Base-by-base conservation (phyloP, 2,888 invertebrate species). In the Diadegma fenestrale region DNA sequence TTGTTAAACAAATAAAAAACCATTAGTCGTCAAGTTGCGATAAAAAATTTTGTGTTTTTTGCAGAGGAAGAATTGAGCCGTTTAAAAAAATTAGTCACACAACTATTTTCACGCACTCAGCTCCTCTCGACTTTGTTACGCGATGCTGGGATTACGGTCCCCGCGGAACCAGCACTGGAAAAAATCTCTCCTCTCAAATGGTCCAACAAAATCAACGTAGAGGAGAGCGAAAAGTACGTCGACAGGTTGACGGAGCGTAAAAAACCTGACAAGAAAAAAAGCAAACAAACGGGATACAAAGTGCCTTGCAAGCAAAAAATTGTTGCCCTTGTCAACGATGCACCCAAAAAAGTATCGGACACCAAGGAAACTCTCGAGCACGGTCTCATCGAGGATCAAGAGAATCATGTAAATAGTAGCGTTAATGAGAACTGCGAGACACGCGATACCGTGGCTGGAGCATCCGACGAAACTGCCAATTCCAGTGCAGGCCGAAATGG, bases 181-280 rank as follows among this genome's bases (percentile, higher is more conserved):
- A 94, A 93, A 86, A 92, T 94, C 85, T 93, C 93, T 14, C 92
- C 94, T 0, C 88, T 93, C 8, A 93, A 93, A 84, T 93, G 94
- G 93, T 93, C 93, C 4, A 94, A 93, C 84, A 93, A 93, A 88
- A 92, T 94, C 63, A 94, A 93, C 76, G 90, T 92, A 5, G 93
- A 92, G 63, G 91, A 92, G 14, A 88, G 88, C 22, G 92, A 93
- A 72, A 91, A 90, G 26, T 91, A 89, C 86, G 86, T 91, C 66
- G 89, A 87, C 75, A 90, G 89, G 86, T 84, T 90, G 64, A 89
- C 89, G 82, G 91, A 90, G 87, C 89, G 91, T 90, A 88, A 89
- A 88, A 89, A 88, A 79, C 84, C 89, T 17, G 92, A 91, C 45
- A 92, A 90, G 64, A 86, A 88, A 89, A 90, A 84, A 90, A 90